These are phyloP conservation scores for Microtus richardsoni DNA, from an alignment of 2,113 vertebrate species.

Conservation along the genomic window DNA sequence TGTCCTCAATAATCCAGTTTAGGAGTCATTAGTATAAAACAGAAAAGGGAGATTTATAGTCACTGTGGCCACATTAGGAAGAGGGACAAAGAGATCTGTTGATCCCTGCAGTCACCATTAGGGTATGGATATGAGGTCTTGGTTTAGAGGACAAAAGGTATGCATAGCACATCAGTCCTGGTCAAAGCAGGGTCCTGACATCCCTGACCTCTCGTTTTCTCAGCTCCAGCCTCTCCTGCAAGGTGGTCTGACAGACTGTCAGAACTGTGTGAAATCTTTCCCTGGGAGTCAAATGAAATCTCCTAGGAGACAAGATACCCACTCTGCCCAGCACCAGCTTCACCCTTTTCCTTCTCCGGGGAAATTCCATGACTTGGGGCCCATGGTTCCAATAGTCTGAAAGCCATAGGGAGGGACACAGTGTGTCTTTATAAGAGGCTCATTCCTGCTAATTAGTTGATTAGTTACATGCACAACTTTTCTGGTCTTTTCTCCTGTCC, in stretches of 20 bases:
- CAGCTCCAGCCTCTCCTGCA: background rate
- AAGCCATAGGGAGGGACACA: background rate
- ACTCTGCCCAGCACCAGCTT: background rate
- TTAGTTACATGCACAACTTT: background rate
- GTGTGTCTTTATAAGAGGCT: background rate
- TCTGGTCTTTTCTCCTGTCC: background rate
- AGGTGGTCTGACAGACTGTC: background rate
- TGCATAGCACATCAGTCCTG: background rate
- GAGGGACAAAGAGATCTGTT: background rate
- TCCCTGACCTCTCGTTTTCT: background rate
- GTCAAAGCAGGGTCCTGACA: background rate
- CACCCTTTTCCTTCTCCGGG: background rate
- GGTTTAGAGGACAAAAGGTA: no score
- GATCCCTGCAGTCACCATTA: background rate
- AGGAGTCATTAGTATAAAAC: background rate
- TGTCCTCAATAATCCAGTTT: background rate
- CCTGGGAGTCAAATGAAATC: background rate
- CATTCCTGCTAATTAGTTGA: background rate
- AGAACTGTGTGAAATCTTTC: background rate
- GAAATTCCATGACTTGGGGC: background rate
- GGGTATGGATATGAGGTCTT: background rate
- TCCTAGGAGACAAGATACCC: background rate
- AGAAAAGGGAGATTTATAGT: background rate
- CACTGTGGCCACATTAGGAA: background rate
- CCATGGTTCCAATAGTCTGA: background rate